Conservation (phyloP, 2,888 invertebrate genomes). For the Gisinianus flammeolus region DNA sequence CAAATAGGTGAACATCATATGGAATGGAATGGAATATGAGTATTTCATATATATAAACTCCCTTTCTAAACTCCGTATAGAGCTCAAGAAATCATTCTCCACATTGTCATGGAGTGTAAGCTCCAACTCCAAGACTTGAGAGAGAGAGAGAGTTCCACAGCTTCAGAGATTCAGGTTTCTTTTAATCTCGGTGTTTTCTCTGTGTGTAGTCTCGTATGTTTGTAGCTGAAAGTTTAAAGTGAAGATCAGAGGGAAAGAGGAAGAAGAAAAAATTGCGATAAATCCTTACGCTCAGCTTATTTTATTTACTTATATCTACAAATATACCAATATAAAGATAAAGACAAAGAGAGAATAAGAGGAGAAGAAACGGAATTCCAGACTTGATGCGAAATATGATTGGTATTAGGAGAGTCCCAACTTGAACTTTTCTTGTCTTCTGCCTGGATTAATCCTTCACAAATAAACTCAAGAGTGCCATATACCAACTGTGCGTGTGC, state of each 20-base stretch:
- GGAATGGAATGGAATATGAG: no score
- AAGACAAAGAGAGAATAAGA: no score
- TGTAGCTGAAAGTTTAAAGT: background rate
- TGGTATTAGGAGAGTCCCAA: slow-evolving; percentile 1
- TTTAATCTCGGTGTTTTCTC: background rate
- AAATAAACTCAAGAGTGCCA: slow-evolving; percentile 10
- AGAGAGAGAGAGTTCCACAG: no score
- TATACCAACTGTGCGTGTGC: no score
- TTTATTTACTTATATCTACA: background rate
- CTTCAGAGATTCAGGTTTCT: background rate
- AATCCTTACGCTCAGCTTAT: slow-evolving; percentile 20
- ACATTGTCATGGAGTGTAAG: background rate
- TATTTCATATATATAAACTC: no score
- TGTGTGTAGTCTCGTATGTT: background rate
- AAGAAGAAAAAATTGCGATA: slow-evolving; percentile 6
- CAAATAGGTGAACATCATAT: no score
- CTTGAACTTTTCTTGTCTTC: background rate
- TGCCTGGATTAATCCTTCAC: slow-evolving; percentile 24
- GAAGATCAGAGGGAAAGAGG: background rate
- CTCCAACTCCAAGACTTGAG: background rate
- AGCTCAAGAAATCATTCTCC: no score
- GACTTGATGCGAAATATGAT: background rate
- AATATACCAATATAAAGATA: no score
- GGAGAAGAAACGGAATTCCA: no score
- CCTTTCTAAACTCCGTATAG: no score